Base-by-base conservation (phyloP, 2,888 invertebrate genomes). In the Yponomeuta evonymella region DNA sequence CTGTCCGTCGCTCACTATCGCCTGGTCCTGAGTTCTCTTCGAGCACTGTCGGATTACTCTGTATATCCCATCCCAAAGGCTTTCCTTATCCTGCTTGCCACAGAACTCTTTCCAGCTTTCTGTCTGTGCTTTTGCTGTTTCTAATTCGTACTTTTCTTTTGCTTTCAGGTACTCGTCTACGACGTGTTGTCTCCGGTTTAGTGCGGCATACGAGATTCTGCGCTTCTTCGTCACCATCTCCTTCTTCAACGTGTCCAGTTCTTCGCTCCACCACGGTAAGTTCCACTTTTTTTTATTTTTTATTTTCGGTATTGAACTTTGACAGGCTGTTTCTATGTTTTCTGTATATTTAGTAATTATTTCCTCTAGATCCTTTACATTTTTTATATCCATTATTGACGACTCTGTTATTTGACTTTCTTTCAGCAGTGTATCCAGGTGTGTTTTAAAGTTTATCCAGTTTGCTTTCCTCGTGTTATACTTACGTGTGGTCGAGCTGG, bases 401-500 rank as follows among this genome's bases (percentile, higher is more conserved):
- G 33, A 15, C 15, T 15, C 62, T 33, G 1, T 12, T 33, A 36
- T 23, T 36, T 70, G 70, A 1, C 2, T n/a, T 10, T 8, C 6
- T 15, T 33, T 36, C 11, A 63, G 23, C 1, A 15, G 6, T 10
- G 5, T 10, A 3, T 15, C 4, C 1, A n/a, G 12, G 36, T 36
- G 63, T 2, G 5, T 9, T 23, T 36, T 63, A 23, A 36, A 62
- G 15, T 63, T 33, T 2, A 2, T 33, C 51, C 70, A 70, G 29
- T 48, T 33, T 9, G 33, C 68, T 48, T 68, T 68, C 8, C 12
- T 15, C 11, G 48, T 68, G 23, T 48, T 68, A 15, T 68, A 68
- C 11, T 8, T n/a, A 9, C 48, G 15, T 2, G 68, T 48, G 29
- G 33, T 48, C 2, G 29, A n/a, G 4, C 8, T 2, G 4, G n/a